phyloP scores from a whole-genome alignment of 2,888 invertebrate genomes.

The Phengaris alcon region DNA sequence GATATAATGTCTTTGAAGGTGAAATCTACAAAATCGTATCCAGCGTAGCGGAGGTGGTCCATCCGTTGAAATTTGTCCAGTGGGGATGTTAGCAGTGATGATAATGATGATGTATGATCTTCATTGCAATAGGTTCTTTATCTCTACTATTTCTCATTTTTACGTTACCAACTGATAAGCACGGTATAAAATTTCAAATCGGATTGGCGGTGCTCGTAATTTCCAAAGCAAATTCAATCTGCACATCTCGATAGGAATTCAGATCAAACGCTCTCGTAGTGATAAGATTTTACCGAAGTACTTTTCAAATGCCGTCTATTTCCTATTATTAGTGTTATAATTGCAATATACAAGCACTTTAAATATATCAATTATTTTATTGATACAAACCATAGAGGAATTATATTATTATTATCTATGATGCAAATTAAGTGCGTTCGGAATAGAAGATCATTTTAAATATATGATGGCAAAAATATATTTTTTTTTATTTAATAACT shows the following conservation, averaged over 20 bases:
- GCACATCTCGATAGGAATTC: constrained; percentile 5
- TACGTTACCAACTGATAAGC: constrained; percentile 3
- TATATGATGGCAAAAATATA: too few relatives aligned
- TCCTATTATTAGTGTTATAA: neutral
- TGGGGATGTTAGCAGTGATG: neutral
- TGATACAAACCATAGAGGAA: too few relatives aligned
- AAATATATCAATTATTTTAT: too few relatives aligned
- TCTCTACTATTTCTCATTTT: neutral
- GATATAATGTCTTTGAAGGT: neutral
- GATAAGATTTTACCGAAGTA: neutral
- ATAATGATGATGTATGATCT: neutral
- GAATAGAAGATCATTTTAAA: too few relatives aligned
- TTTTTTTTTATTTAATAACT: too few relatives aligned
- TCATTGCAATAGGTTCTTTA: neutral
- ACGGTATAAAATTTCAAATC: constrained; percentile 14
- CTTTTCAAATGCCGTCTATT: neutral
- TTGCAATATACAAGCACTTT: too few relatives aligned
- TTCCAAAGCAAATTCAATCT: constrained; percentile 13
- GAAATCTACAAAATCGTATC: neutral
- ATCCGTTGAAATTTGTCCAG: too few relatives aligned
- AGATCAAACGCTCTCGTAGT: neutral
- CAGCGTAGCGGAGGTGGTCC: neutral
- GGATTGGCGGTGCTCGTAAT: neutral
- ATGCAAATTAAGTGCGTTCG: too few relatives aligned
- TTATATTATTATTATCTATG: too few relatives aligned